Evolutionary conservation across 1,140 invertebrate species (phyloP).

Genomic region (Phortica variegata): DNA sequence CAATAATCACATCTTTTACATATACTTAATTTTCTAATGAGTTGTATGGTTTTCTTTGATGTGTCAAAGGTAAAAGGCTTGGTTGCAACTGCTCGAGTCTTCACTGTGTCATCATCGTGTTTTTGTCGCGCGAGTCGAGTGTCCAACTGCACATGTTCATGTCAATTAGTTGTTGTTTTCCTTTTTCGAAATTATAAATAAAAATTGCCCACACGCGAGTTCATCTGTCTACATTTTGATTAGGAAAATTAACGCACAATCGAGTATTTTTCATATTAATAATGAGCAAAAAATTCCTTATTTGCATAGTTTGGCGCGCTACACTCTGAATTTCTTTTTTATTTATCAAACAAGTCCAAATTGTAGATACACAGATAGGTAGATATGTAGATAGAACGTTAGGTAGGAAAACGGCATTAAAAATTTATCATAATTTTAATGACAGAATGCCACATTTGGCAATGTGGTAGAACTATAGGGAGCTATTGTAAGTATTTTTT

Average conservation of each 20-base stretch:
- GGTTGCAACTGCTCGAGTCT: background rate
- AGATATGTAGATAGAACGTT: no score
- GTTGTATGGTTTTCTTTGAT: conserved; percentile 17
- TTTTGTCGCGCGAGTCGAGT: conserved; percentile 3
- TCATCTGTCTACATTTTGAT: background rate
- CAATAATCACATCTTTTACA: conserved; percentile 16
- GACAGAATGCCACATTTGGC: no score
- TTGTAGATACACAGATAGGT: no score
- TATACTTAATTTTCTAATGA: conserved; percentile 18
- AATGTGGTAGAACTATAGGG: no score
- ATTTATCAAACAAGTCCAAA: no score
- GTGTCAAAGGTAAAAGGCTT: background rate
- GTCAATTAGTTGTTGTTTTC: conserved; percentile 31
- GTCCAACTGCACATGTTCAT: conserved; percentile 38
- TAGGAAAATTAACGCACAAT: background rate
- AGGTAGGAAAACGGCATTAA: no score
- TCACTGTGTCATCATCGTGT: conserved; percentile 9
- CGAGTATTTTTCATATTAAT: background rate
- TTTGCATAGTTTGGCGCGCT: conserved; percentile 8
- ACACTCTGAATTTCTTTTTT: conserved; percentile 19
- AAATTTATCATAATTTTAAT: no score
- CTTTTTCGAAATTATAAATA: background rate
- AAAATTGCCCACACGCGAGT: conserved; percentile 15
- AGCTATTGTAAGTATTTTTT: no score
- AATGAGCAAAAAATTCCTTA: conserved; percentile 21